Evolutionary conservation across 2,797 vertebrate genomes (phyloP), one percentile per base, ranked within the genome.

Genomic region (Brachymystax lenok): DNA sequence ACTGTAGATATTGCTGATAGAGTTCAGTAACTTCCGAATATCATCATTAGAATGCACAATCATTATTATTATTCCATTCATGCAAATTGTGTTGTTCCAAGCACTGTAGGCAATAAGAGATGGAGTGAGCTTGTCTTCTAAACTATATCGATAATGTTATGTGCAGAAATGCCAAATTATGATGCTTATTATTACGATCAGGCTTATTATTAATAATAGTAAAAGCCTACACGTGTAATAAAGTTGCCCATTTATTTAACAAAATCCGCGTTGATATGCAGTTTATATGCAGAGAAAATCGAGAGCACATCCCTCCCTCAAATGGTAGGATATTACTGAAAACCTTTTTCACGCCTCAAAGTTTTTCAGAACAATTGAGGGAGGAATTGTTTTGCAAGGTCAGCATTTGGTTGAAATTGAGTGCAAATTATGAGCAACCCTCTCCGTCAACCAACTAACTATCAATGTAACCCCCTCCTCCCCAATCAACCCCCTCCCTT

Each of bases 361-460:
- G 69, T 35, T 68, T 21, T 74, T 46, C 28, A 75, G 66, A 85
- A 90, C 89, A 91, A 90, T 89, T 56, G 86, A 72, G 85, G 90
- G 89, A 85, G 87, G 83, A 81, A 83, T 83, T 85, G 77, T 27
- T 75, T 83, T 79, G 78, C 67, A 79, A 82, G 91, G 91, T 92
- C 90, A 91, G 87, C 89, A 81, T 93, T 92, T 93, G 91, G 88
- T 90, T 87, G 86, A 91, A 91, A 90, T 87, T 87, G 89, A 92
- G 89, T 84, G 87, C 40, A 91, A 91, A 92, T 92, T 86, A 92
- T 85, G 84, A 90, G 90, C 80, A 85, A 85, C 91, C 92, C 92
- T 89, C 89, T 91, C 91, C 87, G 40, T 46, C 10, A 46, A 87
- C 90, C 84, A 90, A 82, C 90, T 85, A 88, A 83, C 76, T 69